Percentiles rank a stretch among this genome's conserved stretches.
phyloP scores from a whole-genome alignment of 2,888 invertebrate genomes.

The Papilio demoleus region DNA sequence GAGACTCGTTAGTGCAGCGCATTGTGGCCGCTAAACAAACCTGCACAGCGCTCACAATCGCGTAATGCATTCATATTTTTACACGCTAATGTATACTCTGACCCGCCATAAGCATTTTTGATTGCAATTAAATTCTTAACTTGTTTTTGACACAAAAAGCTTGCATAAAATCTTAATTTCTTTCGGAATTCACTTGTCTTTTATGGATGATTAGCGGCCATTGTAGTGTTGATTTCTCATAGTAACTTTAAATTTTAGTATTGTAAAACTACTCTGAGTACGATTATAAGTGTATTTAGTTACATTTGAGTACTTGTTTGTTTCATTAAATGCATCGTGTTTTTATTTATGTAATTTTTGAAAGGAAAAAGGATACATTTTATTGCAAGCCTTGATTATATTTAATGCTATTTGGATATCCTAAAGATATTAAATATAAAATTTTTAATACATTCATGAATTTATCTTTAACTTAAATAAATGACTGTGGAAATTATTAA shows the following conservation, averaged over 20 bases:
- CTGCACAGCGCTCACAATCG: conserved; percentile 61
- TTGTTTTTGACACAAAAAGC: conserved; percentile 18
- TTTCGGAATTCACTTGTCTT: conserved; percentile 10
- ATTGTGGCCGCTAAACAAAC: conserved; percentile 80
- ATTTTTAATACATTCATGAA: neutral
- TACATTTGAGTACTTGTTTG: neutral
- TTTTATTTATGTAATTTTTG: neutral
- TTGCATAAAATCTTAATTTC: neutral
- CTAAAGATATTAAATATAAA: conserved; percentile 25
- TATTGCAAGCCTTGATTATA: conserved; percentile 9
- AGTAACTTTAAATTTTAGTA: neutral
- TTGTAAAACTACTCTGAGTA: too few species aligned
- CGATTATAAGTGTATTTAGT: neutral
- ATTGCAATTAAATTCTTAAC: conserved; percentile 34
- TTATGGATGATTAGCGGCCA: neutral
- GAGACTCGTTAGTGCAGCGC: conserved; percentile 78
- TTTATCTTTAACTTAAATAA: neutral
- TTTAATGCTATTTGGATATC: conserved; percentile 24
- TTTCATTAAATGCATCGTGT: conserved; percentile 13
- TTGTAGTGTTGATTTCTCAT: too few species aligned
- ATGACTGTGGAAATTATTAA: neutral
- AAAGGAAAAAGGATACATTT: conserved; percentile 22
- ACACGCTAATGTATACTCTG: conserved; percentile 38
- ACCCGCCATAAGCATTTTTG: conserved; percentile 36
- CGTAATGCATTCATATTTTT: conserved; percentile 68